These are phyloP conservation scores for Apamea sordens DNA, from an alignment of 2,888 invertebrate species.

Conservation along the genomic window DNA sequence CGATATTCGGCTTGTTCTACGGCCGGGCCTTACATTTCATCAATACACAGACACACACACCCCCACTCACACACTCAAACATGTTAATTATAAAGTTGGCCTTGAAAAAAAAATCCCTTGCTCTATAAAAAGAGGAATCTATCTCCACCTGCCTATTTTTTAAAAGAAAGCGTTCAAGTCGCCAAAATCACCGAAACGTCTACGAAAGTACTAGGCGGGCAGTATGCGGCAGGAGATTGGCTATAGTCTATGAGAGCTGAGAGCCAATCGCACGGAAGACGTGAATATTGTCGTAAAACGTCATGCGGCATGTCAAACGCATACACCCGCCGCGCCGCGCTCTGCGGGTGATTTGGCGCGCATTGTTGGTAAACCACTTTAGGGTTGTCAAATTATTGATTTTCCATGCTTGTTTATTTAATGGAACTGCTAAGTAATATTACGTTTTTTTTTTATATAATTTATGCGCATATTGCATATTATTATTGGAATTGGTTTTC, in stretches of 20 bases:
- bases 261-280: constrained; percentile 64
- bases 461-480: background rate
- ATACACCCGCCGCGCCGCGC: constrained; percentile 71
- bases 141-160: background rate
- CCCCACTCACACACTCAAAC: background rate
- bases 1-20: background rate
- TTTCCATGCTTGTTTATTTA: constrained; percentile 58
- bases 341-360: constrained; percentile 87
- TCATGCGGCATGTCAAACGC: constrained; percentile 75
- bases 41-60: background rate
- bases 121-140: background rate
- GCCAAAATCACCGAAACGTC: constrained; percentile 66
- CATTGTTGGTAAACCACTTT: constrained; percentile 76
- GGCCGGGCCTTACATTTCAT: too few relatives aligned
- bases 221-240: constrained; percentile 60
- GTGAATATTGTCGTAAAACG: constrained; percentile 70
- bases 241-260: constrained; percentile 46
- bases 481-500: background rate
- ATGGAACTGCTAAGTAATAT: constrained; percentile 33
- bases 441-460: background rate
- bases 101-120: background rate
- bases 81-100: too few relatives aligned
- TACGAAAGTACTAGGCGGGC: constrained; percentile 74
- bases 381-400: constrained; percentile 76
- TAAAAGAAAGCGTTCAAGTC: constrained; percentile 36